Base-by-base conservation (phyloP, 2,797 vertebrate species). In the Paratrypauchen microcephalus region DNA sequence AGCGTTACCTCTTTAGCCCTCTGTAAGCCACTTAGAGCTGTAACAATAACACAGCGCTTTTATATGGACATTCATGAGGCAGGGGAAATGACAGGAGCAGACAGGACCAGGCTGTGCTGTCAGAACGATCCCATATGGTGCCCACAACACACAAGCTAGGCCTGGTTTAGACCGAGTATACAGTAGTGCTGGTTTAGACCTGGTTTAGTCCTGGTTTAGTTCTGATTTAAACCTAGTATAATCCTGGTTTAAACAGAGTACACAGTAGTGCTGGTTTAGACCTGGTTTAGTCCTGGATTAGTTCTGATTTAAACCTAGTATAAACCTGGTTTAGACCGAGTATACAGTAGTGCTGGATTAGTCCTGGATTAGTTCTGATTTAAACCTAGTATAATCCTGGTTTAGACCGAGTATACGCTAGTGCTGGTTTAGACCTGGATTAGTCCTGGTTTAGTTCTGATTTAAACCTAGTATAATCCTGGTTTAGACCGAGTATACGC, bases 51-150 rank as follows among this genome's bases (percentile, higher is more conserved):
- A 24, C 7, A 74, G 36, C 62, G 69, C 85, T 87, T 91, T 90
- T 86, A 87, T 83, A 82, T 86, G 83, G 83, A 85, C 84, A 86
- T 88, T 90, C 83, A 90, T 85, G 82, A 78, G 83, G 86, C 68
- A 72, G 61, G 74, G 74, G 71, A 88, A 86, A 85, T 89, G 75
- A 78, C 83, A 45, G 41, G 41, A 16, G 41, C 41, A 4, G 41
- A 45, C 41, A 45, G 41, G 41, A 45, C 13, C 41, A 45, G 13
- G 41, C 41, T 16, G 39, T 41, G 11, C 67, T 78, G 83, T 85
- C 77, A 70, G 60, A 81, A 74, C 2, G 55, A 50, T 71, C 68
- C 83, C 81, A 80, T 72, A 75, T 80, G 76, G 71, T 70, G n/a
- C 63, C 57, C 19, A 71, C 5, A 63, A n/a, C 48, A 18, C 24